These are phyloP conservation scores for Dryoscopus gambensis DNA, from an alignment of 2,113 vertebrate genomes.

Conservation along the genomic window DNA sequence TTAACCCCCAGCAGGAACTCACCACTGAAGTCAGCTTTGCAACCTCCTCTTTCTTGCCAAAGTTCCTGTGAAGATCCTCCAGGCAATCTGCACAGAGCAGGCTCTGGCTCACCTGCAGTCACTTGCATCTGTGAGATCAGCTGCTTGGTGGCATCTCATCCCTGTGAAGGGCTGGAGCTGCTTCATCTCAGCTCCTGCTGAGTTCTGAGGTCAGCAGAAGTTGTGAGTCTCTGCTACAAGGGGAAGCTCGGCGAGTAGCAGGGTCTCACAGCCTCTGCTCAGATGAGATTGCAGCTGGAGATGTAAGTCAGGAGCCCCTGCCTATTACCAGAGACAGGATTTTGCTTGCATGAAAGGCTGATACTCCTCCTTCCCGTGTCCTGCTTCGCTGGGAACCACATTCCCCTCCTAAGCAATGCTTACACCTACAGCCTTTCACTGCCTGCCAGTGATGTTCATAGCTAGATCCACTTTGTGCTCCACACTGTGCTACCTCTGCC, in stretches of 20 bases:
- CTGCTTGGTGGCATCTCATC: slow-evolving; percentile 22
- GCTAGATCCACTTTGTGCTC: background rate
- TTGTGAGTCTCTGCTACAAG: background rate
- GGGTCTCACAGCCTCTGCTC: slow-evolving; percentile 7
- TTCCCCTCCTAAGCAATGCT: background rate
- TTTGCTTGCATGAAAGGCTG: background rate
- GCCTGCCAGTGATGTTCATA: background rate
- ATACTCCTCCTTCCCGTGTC: background rate
- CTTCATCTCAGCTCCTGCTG: slow-evolving; percentile 39
- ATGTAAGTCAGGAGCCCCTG: background rate
- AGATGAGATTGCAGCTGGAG: background rate
- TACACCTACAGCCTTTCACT: background rate
- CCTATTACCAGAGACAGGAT: background rate
- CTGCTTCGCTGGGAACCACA: background rate
- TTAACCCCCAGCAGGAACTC: slow-evolving; percentile 10
- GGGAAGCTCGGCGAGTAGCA: background rate
- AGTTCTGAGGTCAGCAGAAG: slow-evolving; percentile 29
- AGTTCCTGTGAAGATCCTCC: slow-evolving; percentile 38
- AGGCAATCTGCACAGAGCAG: background rate
- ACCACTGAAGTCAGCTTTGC: background rate
- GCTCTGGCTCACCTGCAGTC: slow-evolving; percentile 31
- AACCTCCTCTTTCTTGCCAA: slow-evolving; percentile 1
- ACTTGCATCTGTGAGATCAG: background rate
- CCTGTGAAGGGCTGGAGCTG: background rate
- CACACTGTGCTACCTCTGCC: background rate